Conservation (phyloP, 2,113 vertebrate species). For the Pimephales promelas region DNA sequence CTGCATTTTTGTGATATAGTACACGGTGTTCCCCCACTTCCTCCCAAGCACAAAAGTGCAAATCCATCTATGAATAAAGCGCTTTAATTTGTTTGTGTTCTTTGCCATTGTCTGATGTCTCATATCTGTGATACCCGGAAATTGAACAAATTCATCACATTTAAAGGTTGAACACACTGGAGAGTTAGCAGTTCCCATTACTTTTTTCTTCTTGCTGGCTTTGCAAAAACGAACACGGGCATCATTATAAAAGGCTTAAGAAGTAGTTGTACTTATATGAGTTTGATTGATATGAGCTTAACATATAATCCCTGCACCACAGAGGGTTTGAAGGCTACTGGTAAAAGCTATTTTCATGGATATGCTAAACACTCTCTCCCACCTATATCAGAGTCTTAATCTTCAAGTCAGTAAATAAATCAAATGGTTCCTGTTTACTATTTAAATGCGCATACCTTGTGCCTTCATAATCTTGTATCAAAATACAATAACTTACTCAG, state of each 20-base stretch:
- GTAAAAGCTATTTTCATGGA: constrained; percentile 1
- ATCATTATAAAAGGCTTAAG: constrained; percentile 18
- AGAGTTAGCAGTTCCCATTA: neutral
- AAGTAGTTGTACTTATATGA: constrained; percentile 28
- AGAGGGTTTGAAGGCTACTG: constrained; percentile 26
- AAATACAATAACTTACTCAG: neutral
- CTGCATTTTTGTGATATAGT: neutral
- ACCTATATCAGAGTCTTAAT: constrained; percentile 16
- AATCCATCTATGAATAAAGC: constrained; percentile 7
- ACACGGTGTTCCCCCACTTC: neutral
- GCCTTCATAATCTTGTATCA: neutral
- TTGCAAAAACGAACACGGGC: constrained; percentile 16
- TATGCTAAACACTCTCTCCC: constrained; percentile 13
- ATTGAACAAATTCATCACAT: constrained; percentile 28
- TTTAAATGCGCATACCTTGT: neutral
- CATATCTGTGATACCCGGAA: neutral
- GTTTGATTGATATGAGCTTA: constrained; percentile 34
- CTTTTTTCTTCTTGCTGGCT: constrained; percentile 18
- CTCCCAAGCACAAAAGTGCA: neutral
- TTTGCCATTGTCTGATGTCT: neutral
- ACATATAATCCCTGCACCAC: constrained; percentile 32
- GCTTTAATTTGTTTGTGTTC: constrained; percentile 2
- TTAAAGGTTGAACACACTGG: neutral
- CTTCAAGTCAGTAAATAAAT: constrained; percentile 30
- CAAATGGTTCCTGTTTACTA: constrained; percentile 4